A percentile compares a stretch with the other conserved stretches of the same genome.
Conservation (phyloP, 2,888 invertebrate species). For the Byasa hedistus region DNA sequence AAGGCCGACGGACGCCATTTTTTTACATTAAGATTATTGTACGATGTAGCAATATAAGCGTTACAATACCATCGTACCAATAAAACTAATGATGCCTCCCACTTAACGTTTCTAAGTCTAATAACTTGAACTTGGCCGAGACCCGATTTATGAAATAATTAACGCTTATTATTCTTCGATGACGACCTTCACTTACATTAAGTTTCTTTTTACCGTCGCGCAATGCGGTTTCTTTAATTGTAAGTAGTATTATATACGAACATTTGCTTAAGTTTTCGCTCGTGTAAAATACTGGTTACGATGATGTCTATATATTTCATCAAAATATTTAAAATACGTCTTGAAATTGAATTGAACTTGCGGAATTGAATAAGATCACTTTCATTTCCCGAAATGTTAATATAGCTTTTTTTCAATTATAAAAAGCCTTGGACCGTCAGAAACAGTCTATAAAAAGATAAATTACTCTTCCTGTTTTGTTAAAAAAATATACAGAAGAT, state of each 20-base stretch:
- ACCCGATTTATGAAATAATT: conserved; percentile 38
- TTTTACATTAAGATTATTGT: conserved; percentile 40
- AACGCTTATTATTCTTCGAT: conserved; percentile 43
- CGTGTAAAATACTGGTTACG: no score
- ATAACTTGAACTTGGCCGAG: conserved; percentile 64
- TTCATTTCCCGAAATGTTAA: no score
- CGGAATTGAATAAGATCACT: no score
- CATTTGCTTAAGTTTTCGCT: no score
- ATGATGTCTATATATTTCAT: no score
- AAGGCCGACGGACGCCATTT: conserved; percentile 64
- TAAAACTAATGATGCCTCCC: conserved; percentile 47
- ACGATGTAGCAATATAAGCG: conserved; percentile 51
- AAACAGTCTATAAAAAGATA: no score
- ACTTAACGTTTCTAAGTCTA: conserved; percentile 44
- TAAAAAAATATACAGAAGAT: no score
- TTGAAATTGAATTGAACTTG: no score
- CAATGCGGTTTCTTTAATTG: background rate
- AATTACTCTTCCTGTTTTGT: no score
- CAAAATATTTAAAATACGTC: no score
- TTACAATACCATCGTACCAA: conserved; percentile 49
- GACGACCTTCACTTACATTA: conserved; percentile 31
- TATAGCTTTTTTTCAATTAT: no score
- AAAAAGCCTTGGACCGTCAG: no score
- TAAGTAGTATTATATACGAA: background rate
- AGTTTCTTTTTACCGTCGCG: conserved; percentile 1